phyloP scores from a whole-genome alignment of 2,888 invertebrate species.

The Eulithis prunata region DNA sequence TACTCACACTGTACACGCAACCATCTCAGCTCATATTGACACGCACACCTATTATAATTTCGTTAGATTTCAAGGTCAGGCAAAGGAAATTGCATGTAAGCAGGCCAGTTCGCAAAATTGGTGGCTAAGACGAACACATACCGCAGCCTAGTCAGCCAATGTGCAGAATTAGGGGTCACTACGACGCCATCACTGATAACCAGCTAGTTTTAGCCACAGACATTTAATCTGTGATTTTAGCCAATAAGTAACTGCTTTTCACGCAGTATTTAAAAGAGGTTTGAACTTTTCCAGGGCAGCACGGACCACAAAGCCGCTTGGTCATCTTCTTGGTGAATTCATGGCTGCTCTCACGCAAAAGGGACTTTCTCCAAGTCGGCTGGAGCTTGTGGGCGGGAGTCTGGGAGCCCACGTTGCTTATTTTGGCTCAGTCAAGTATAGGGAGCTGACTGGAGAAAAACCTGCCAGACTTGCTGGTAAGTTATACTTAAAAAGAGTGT shows the following conservation, averaged over 20 bases:
- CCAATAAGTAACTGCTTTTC: not conserved
- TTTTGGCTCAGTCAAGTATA: slow-evolving; percentile 61
- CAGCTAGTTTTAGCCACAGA: no score
- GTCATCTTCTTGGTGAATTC: slow-evolving; percentile 64
- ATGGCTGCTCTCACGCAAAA: slow-evolving; percentile 61
- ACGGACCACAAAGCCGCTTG: slow-evolving; percentile 68
- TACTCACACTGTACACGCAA: slow-evolving; percentile 21
- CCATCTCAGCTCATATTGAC: slow-evolving; percentile 17
- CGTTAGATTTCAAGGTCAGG: slow-evolving; percentile 24
- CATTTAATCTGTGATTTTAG: no score
- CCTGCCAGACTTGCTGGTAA: slow-evolving; percentile 64
- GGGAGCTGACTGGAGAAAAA: slow-evolving; percentile 58
- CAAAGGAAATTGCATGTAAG: slow-evolving; percentile 21
- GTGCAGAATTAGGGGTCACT: no score
- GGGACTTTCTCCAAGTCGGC: slow-evolving; percentile 59
- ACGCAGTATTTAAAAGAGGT: not conserved
- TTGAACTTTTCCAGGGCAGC: slow-evolving; percentile 62
- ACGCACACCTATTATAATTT: slow-evolving; percentile 19
- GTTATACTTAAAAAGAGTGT: no score
- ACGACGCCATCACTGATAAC: no score
- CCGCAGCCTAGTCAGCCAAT: no score
- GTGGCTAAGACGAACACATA: not conserved
- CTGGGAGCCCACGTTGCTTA: slow-evolving; percentile 74
- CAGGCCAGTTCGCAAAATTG: slow-evolving; percentile 4
- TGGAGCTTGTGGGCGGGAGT: slow-evolving; percentile 68